A percentile compares a stretch with the other conserved stretches of the same genome.
Conservation (phyloP, 2,113 vertebrate genomes). For the Paraplagusia blochii region DNA sequence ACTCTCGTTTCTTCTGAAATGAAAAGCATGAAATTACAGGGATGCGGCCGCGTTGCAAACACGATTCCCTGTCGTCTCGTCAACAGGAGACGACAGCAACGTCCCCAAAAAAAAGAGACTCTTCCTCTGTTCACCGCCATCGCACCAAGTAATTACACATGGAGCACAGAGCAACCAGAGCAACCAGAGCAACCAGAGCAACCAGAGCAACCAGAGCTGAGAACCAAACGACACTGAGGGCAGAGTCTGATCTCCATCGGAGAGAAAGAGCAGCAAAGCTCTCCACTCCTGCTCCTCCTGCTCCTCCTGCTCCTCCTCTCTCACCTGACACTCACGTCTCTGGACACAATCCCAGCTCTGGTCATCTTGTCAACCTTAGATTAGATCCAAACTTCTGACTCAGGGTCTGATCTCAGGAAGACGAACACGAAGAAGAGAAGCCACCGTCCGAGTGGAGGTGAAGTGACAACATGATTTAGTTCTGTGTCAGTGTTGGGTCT, state of each 20-base stretch:
- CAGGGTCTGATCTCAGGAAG: too few relatives aligned
- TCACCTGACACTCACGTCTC: too few relatives aligned
- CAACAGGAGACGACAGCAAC: constrained; percentile 7
- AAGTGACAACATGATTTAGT: constrained; percentile 74
- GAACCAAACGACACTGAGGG: constrained; percentile 37
- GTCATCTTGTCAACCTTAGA: too few relatives aligned
- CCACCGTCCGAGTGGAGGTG: constrained; percentile 20
- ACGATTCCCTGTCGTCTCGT: constrained; percentile 42
- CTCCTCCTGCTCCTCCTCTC: too few relatives aligned
- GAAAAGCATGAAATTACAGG: constrained; percentile 57
- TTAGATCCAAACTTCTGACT: too few relatives aligned
- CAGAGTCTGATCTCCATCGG: constrained; percentile 17
- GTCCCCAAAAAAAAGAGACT: constrained; percentile 17
- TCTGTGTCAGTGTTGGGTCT: constrained; percentile 41
- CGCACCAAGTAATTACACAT: constrained; percentile 54
- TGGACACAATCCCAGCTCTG: too few relatives aligned
- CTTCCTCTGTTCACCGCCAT: constrained; percentile 42
- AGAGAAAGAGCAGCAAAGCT: too few relatives aligned
- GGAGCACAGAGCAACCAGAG: constrained; percentile 18
- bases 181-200: too few relatives aligned
- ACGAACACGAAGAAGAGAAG: constrained; percentile 7
- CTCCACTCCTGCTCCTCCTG: too few relatives aligned
- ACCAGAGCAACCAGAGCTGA: too few relatives aligned
- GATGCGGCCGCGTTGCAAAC: constrained; percentile 22
- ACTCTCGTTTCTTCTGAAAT: constrained; percentile 34